phyloP scores from a whole-genome alignment of 2,888 invertebrate genomes.

The Platycheirus albimanus region DNA sequence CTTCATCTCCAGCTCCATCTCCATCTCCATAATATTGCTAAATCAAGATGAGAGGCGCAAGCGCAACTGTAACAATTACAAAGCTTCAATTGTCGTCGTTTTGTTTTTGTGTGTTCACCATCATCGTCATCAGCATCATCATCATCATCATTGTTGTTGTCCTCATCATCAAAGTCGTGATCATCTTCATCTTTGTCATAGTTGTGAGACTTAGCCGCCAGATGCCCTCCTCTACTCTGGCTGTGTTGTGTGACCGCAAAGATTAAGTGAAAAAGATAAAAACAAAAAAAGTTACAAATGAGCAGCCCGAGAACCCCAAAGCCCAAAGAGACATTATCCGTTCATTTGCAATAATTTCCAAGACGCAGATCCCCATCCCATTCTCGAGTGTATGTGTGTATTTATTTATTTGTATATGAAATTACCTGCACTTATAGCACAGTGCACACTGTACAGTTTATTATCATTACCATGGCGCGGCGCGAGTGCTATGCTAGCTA shows the following conservation, averaged over 20 bases:
- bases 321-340: conserved; percentile 69
- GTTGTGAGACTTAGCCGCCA: conserved; percentile 49
- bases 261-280: conserved; percentile 70
- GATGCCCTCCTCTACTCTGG: conserved; percentile 25
- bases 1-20: too few species aligned
- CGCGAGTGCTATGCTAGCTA: conserved; percentile 48
- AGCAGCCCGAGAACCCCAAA: conserved; percentile 59
- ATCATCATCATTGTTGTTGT: conserved; percentile 15
- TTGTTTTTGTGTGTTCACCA: conserved; percentile 39
- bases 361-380: conserved; percentile 56
- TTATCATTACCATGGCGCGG: conserved; percentile 60
- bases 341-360: conserved; percentile 72
- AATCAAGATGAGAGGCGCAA: conserved; percentile 70
- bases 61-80: conserved; percentile 72
- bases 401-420: conserved; percentile 63
- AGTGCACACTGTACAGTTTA: conserved; percentile 57
- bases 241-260: conserved; percentile 50
- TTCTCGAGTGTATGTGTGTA: conserved; percentile 24
- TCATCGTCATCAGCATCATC: too few species aligned
- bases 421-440: conserved; percentile 61
- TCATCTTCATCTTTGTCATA: conserved; percentile 66
- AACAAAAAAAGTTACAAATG: conserved; percentile 49
- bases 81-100: conserved; percentile 63
- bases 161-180: conserved; percentile 47
- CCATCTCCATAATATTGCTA: conserved; percentile 49